A percentile compares a stretch with the other conserved stretches of the same genome.
Evolutionary conservation across 2,113 vertebrate species (phyloP).

Genomic region (Limnothrissa miodon): DNA sequence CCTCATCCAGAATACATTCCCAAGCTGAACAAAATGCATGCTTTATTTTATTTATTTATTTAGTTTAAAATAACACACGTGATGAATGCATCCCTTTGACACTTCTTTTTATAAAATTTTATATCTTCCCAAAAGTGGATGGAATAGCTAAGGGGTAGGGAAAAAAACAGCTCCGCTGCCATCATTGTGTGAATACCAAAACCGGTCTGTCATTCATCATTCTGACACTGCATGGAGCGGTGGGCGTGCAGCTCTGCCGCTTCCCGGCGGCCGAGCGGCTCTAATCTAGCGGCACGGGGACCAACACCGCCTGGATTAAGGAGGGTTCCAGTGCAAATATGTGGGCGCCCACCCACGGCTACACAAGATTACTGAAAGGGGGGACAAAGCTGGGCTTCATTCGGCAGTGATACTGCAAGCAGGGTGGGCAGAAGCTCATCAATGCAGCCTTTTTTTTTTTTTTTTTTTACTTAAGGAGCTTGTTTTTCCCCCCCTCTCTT

Average conservation of each 20-base stretch:
- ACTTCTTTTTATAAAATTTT: background rate
- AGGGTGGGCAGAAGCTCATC: constrained; percentile 40
- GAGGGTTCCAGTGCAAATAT: constrained; percentile 35
- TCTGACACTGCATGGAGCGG: constrained; percentile 4
- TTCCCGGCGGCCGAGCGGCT: constrained; percentile 13
- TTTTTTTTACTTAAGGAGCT: constrained; percentile 32
- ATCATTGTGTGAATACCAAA: constrained; percentile 24
- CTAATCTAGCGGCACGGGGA: constrained; percentile 18
- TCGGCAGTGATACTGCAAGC: constrained; percentile 25
- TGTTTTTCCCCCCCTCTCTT: background rate
- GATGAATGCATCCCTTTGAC: background rate
- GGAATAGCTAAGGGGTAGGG: background rate
- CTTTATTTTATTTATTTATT: background rate
- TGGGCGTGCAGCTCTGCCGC: background rate
- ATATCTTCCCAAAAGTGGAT: background rate
- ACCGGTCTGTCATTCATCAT: constrained; percentile 20
- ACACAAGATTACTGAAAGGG: constrained; percentile 32
- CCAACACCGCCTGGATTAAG: constrained; percentile 20
- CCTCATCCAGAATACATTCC: background rate
- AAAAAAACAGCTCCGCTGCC: background rate
- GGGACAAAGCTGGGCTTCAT: constrained; percentile 42
- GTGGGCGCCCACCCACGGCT: constrained; percentile 32
- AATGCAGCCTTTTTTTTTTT: constrained; percentile 36
- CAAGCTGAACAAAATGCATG: constrained; percentile 10
- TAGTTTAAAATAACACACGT: background rate